phyloP scores from a whole-genome alignment of 2,888 invertebrate genomes.

The Hetaerina titia region DNA sequence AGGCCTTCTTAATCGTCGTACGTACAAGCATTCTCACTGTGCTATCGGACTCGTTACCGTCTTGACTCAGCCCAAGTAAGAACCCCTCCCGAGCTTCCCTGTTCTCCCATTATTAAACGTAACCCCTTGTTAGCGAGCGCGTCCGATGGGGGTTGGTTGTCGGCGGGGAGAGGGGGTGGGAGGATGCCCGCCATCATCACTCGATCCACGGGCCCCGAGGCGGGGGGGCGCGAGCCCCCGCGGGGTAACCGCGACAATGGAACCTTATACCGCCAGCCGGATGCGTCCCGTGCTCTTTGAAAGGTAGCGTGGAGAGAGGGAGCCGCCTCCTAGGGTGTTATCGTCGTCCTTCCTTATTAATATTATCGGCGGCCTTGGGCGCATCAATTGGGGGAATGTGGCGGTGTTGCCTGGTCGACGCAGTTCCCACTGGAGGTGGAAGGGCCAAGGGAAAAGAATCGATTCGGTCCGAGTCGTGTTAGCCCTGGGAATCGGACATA shows the following conservation, averaged over 20 bases:
- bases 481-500: neutral
- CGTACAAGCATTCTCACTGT: no score
- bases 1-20: no score
- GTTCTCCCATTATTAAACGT: no score
- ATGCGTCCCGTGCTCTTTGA: neutral
- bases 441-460: neutral
- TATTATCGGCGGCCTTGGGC: neutral
- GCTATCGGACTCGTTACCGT: no score
- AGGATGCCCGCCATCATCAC: no score
- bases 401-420: slow-evolving; percentile 12
- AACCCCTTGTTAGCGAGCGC: no score
- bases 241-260: neutral
- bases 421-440: neutral
- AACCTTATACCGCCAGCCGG: no score
- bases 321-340: neutral
- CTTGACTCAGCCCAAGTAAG: no score
- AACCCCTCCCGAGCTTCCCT: no score
- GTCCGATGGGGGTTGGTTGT: no score
- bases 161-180: no score
- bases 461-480: neutral
- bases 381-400: neutral
- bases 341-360: neutral
- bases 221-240: neutral
- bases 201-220: no score
- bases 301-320: neutral